Base-by-base conservation (phyloP, 2,888 invertebrate genomes). In the Kuschelorhynchus macadamiae region DNA sequence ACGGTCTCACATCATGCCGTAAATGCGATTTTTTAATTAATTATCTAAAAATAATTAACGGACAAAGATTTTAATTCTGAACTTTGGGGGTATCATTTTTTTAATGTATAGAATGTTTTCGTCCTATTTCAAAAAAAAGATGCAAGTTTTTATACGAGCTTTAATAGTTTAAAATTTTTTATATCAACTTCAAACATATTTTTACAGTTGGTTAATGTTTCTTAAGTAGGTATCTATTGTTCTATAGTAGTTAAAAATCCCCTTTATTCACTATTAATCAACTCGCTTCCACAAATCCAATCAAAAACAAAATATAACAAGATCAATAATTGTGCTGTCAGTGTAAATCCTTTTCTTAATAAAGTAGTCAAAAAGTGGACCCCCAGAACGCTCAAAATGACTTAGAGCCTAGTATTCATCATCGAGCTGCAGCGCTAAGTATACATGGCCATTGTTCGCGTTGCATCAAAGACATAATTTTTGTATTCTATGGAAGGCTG, bases 321-420 rank as follows among this genome's bases (percentile, higher is more conserved):
- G 44, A 44, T 32, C 56, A 44, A n/a, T n/a, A n/a, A 57, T 57
- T 32, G 44, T 17, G 9, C 41, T 41, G 18, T 41, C 41, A 36
- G 52, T n/a, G 8, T 18, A 39, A 53, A 21, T 42, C 42, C 25
- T 20, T 25, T 46, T 33, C 56, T 4, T 57, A 57, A 57, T 57
- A 46, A 57, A 57, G 56, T 12, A 18, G 46, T 57, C 20, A 18
- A 57, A 57, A 32, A 7, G 11, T 2, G 46, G 14, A 44, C 56
- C 56, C 56, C 56, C 56, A 12, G 32, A 57, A 46, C 9, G 56
- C 18, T 44, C 16, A 30, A 57, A 57, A 57, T 57, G 46, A 57
- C 56, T 20, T 20, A 17, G 46, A 57, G 46, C 32, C 56, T 33
- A 17, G 33, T 33, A 44, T 20, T 12, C 16, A 7, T 42, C 42